Evolutionary conservation across 2,113 vertebrate genomes (phyloP).

Genomic region (Condylura cristata): DNA sequence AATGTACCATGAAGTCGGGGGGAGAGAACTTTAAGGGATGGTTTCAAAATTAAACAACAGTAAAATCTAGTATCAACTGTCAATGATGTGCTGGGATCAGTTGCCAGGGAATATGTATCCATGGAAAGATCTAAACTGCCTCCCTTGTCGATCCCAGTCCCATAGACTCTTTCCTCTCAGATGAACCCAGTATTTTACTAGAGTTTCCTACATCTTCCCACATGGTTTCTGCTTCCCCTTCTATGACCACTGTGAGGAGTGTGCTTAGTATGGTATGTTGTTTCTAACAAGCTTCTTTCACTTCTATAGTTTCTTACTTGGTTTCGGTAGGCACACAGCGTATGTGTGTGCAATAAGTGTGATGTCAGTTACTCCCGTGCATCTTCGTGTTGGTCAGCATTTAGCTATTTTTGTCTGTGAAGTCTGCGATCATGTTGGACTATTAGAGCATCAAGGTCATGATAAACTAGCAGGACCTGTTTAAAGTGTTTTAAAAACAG

Average conservation of each 20-base stretch:
- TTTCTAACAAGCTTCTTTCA: conserved; percentile 1
- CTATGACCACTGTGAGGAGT: not conserved
- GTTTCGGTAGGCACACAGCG: not conserved
- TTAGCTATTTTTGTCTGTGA: not conserved
- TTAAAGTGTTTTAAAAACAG: conserved; percentile 47
- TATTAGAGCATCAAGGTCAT: not conserved
- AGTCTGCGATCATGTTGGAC: not conserved
- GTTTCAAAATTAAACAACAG: conserved; percentile 51
- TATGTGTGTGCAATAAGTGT: not conserved
- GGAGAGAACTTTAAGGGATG: conserved; percentile 43
- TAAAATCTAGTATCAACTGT: not conserved
- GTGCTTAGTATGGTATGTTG: not conserved
- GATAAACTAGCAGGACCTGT: not conserved
- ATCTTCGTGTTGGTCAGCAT: not conserved
- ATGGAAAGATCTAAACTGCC: not conserved
- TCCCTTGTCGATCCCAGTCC: not conserved
- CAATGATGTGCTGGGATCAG: conserved; percentile 17
- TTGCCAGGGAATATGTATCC: not conserved
- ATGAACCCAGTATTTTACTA: conserved; percentile 51
- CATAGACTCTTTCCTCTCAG: not conserved
- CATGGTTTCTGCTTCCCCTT: conserved; percentile 26
- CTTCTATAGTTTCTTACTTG: not conserved
- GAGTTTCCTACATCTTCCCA: conserved; percentile 51
- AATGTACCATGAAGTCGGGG: not conserved
- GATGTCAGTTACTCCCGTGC: not conserved